Base-by-base conservation (phyloP, 2,888 invertebrate genomes). In the Chrysomela aeneicollis region DNA sequence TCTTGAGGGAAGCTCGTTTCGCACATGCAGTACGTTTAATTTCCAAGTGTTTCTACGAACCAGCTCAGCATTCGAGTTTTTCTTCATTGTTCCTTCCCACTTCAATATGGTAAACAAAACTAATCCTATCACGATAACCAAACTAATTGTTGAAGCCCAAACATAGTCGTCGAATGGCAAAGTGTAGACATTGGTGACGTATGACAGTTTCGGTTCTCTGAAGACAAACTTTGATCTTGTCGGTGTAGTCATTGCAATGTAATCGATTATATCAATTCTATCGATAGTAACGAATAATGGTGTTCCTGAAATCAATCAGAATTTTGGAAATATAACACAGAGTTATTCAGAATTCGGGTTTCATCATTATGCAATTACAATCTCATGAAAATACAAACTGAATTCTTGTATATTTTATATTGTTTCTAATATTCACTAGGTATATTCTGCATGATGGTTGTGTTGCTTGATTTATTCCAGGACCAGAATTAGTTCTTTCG, bases 201-300 rank as follows among this genome's bases (percentile, higher is more conserved):
- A 90, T 0, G 92, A 82, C 12, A 92, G 77, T 74, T 91, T 88
- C 1, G 92, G 92, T 76, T 90, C 88, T 55, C 88, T 87, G 77
- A 92, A 92, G 18, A 92, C 86, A 76, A 92, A 90, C 73, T 88
- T 88, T 0, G 90, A 91, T 71, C 86, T 82, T 0, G 89, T 90
- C 1, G 88, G 87, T 0, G 90, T 88, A 12, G 90, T 88, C 81
- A 90, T 88, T 32, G 89, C 86, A 54, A 91, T 86, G 75, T 89
- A 91, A 71, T 90, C 88, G 4, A 90, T 86, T 21, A 88, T 83
- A 0, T 85, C 82, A 55, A 89, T 81, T 2, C 91, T 84, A 74
- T 90, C 88, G 1, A 82, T 76, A 0, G 88, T 88, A 62, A 91
- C 83, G 74, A 90, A 90, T 81, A 89, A 84, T 1, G 89, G 86